These are phyloP conservation scores for Poeciliopsis prolifica DNA, from an alignment of 2,113 vertebrate genomes.

Conservation along the genomic window DNA sequence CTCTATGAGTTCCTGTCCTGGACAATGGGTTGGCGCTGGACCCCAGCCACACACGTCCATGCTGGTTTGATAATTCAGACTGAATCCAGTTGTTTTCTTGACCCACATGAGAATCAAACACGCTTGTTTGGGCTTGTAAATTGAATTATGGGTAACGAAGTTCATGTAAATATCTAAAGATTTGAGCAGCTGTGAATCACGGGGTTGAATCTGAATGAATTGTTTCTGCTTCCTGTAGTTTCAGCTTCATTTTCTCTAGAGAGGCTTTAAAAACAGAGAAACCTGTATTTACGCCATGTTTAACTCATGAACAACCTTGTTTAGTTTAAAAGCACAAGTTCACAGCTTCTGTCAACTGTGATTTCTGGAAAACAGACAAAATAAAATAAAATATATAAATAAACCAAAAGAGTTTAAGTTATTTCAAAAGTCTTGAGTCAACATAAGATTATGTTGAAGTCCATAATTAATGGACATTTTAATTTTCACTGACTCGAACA, in stretches of 20 bases:
- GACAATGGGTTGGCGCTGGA: slow-evolving; percentile 65
- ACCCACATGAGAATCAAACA: background rate
- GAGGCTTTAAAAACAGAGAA: background rate
- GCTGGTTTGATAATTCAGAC: background rate
- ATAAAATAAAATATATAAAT: background rate
- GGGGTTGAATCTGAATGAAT: slow-evolving; percentile 17
- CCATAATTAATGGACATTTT: too few relatives aligned
- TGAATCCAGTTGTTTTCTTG: background rate
- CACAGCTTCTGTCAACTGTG: background rate
- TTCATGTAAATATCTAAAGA: background rate
- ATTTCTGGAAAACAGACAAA: background rate
- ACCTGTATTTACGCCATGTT: background rate
- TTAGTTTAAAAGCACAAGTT: background rate
- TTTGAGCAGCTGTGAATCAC: background rate
- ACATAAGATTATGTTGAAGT: too few relatives aligned
- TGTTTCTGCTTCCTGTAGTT: slow-evolving; percentile 6
- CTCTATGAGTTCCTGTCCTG: slow-evolving; percentile 66
- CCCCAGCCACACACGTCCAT: background rate
- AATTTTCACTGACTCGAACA: too few relatives aligned
- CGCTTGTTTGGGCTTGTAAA: slow-evolving; percentile 7
- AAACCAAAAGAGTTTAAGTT: background rate
- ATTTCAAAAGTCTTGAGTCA: too few relatives aligned
- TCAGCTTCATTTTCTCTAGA: background rate
- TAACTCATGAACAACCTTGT: background rate
- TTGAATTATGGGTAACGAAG: background rate